phyloP scores from a whole-genome alignment of 92 coral and sea anemone genomes.

The Siderastrea siderea region DNA sequence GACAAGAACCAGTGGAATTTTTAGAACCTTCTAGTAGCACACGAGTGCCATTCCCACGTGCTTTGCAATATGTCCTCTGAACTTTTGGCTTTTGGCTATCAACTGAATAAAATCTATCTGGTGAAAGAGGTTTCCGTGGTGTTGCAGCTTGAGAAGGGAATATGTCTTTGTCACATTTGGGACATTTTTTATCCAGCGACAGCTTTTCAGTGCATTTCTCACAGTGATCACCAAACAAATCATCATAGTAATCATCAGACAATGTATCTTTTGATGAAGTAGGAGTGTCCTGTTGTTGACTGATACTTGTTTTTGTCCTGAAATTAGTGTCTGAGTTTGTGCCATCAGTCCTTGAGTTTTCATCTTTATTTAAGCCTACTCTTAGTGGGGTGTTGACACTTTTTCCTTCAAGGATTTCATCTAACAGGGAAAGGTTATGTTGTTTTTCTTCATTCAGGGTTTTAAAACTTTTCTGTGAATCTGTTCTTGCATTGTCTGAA shows the following conservation, averaged over 20 bases:
- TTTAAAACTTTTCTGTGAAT: not conserved
- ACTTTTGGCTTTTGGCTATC: not conserved
- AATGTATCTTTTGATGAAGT: conserved; percentile 7
- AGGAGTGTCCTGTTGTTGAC: not conserved
- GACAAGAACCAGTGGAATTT: not conserved
- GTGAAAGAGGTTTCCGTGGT: conserved; percentile 31
- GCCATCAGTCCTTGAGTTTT: not conserved
- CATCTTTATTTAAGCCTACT: not conserved
- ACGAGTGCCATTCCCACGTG: conserved; percentile 2
- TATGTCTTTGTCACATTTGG: not conserved
- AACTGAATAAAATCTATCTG: conserved; percentile 27
- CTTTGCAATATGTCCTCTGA: conserved; percentile 6
- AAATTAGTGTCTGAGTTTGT: conserved; percentile 23
- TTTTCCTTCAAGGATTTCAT: not conserved
- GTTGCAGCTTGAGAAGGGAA: conserved; percentile 53
- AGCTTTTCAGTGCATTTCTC: not conserved
- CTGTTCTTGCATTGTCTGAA: not conserved
- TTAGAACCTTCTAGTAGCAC: not conserved
- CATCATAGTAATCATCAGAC: conserved; percentile 27
- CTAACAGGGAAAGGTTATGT: conserved; percentile 11
- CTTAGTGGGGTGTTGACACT: no score
- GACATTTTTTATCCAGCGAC: conserved; percentile 5
- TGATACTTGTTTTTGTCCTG: not conserved
- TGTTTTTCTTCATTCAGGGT: not conserved
- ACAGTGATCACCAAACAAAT: conserved; percentile 7